A percentile compares a stretch with the other conserved stretches of the same genome.
Conservation (phyloP, 2,797 vertebrate genomes). For the Morelia viridis region DNA sequence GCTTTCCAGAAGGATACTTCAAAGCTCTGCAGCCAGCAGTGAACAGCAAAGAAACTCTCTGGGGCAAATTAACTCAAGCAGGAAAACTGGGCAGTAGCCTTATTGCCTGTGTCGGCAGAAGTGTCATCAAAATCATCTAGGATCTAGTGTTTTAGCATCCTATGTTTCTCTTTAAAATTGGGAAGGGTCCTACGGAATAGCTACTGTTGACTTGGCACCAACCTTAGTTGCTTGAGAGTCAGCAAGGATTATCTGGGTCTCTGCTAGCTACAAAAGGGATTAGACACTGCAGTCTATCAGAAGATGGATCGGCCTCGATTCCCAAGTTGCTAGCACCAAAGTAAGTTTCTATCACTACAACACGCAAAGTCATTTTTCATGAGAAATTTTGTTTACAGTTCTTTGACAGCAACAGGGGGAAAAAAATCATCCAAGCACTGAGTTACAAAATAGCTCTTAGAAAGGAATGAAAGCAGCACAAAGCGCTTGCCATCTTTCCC, state of each 20-base stretch:
- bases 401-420: not conserved
- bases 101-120: constrained; percentile 26
- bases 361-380: constrained; percentile 67
- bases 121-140: constrained; percentile 60
- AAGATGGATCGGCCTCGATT: constrained; percentile 52
- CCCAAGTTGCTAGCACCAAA: constrained; percentile 57
- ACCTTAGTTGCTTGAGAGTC: constrained; percentile 40
- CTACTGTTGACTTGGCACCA: constrained; percentile 30
- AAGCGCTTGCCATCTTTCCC: not conserved
- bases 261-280: constrained; percentile 58
- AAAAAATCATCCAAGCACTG: not conserved
- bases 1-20: constrained; percentile 11
- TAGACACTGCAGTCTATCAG: constrained; percentile 49
- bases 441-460: not conserved
- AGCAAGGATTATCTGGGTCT: constrained; percentile 46
- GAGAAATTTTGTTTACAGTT: constrained; percentile 22
- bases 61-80: constrained; percentile 49
- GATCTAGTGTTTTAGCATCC: constrained; percentile 34
- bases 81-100: constrained; percentile 52
- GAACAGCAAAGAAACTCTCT: constrained; percentile 41
- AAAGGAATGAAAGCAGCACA: not conserved
- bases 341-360: constrained; percentile 52
- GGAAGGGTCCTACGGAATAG: constrained; percentile 40
- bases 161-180: constrained; percentile 44
- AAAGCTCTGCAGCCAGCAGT: constrained; percentile 35